Percentiles rank a stretch among this genome's conserved stretches.
phyloP scores from a whole-genome alignment of 2,113 vertebrate species.

The Solea senegalensis region DNA sequence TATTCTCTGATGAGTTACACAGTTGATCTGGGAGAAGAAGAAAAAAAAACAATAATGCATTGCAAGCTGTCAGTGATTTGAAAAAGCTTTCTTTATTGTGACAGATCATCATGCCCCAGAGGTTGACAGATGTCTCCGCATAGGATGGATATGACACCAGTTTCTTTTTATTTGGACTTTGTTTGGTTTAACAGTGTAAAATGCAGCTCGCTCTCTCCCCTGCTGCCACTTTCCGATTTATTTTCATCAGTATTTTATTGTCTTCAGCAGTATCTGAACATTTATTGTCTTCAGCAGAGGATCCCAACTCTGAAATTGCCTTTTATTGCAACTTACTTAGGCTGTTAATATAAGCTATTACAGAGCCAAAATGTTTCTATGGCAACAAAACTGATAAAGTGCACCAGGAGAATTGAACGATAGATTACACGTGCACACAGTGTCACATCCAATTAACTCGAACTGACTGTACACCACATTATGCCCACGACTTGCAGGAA shows the following conservation, averaged over 20 bases:
- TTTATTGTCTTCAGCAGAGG: slow-evolving; percentile 71
- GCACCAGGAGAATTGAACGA: slow-evolving; percentile 87
- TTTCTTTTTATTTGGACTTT: slow-evolving; percentile 71
- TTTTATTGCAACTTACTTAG: slow-evolving; percentile 85
- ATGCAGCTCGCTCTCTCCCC: slow-evolving; percentile 35
- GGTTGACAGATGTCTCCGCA: slow-evolving; percentile 74
- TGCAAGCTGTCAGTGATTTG: slow-evolving; percentile 70
- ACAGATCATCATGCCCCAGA: slow-evolving; percentile 75
- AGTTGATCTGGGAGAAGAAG: slow-evolving; percentile 34
- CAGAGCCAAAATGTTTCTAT: slow-evolving; percentile 83
- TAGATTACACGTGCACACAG: slow-evolving; percentile 92
- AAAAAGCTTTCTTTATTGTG: slow-evolving; percentile 73
- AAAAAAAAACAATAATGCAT: slow-evolving; percentile 19
- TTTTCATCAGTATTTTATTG: slow-evolving; percentile 77
- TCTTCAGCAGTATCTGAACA: slow-evolving; percentile 29
- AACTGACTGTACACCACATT: slow-evolving; percentile 92
- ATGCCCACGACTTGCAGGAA: slow-evolving; percentile 88
- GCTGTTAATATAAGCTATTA: slow-evolving; percentile 84
- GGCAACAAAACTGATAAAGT: slow-evolving; percentile 87
- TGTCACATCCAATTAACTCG: slow-evolving; percentile 99
- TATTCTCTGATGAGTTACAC: slow-evolving; percentile 54
- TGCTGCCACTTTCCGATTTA: slow-evolving; percentile 68
- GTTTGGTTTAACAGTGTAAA: slow-evolving; percentile 69
- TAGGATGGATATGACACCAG: slow-evolving; percentile 50
- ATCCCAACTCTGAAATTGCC: slow-evolving; percentile 77